Percentiles rank a stretch among this genome's conserved stretches.
phyloP scores from a whole-genome alignment of 2,797 vertebrate genomes.

The Tokudaia muenninki region DNA sequence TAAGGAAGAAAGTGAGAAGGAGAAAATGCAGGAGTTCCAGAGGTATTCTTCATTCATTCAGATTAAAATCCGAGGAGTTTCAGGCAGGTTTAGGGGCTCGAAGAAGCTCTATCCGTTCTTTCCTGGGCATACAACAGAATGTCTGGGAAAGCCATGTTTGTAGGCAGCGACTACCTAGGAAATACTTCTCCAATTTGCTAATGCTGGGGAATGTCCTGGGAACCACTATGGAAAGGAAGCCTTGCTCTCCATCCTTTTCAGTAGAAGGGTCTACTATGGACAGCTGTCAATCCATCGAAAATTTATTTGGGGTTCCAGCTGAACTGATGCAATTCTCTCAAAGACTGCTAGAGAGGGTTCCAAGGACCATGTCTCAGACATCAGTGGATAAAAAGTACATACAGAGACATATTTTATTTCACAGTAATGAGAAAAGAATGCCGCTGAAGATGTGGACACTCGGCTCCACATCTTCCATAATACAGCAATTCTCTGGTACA shows the following conservation, averaged over 20 bases:
- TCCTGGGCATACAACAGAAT: conserved; percentile 71
- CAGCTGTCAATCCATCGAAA: conserved; percentile 63
- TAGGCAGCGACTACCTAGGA: conserved; percentile 73
- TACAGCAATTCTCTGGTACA: conserved; percentile 69
- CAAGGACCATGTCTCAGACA: conserved; percentile 41
- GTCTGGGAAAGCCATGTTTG: conserved; percentile 65
- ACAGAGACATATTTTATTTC: conserved; percentile 68
- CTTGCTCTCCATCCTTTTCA: conserved; percentile 52
- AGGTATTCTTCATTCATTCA: conserved; percentile 17
- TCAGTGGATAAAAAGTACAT: conserved; percentile 71
- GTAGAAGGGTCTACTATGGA: conserved; percentile 14
- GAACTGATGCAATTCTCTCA: conserved; percentile 76
- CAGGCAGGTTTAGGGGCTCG: not conserved
- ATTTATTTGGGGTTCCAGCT: conserved; percentile 78
- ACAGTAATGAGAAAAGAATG: conserved; percentile 43
- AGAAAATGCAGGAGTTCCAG: conserved; percentile 37
- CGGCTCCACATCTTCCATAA: conserved; percentile 72
- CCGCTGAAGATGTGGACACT: conserved; percentile 74
- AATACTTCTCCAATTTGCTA: conserved; percentile 74
- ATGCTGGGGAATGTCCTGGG: conserved; percentile 73
- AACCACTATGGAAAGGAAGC: conserved; percentile 68
- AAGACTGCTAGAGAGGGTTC: conserved; percentile 42
- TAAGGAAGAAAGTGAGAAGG: conserved; percentile 24
- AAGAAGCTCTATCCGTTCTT: conserved; percentile 26
- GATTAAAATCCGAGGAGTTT: conserved; percentile 9